phyloP scores from a whole-genome alignment of 1,140 invertebrate genomes.

The Drosophila busckii region DNA sequence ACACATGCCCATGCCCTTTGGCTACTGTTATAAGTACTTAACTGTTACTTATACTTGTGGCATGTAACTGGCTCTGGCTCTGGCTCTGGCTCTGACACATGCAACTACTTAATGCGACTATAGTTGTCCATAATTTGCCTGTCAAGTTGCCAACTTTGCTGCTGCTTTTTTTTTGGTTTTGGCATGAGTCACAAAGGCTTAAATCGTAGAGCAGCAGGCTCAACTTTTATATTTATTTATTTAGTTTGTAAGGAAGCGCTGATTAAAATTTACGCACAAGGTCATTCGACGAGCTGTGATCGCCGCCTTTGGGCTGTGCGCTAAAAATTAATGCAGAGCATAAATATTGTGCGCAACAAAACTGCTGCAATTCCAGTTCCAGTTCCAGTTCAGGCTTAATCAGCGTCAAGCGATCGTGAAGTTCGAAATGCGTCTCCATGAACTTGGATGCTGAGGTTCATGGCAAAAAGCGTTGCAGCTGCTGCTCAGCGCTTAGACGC shows the following conservation, averaged over 20 bases:
- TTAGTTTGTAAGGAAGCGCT: constrained; percentile 42
- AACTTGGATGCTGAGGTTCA: constrained; percentile 30
- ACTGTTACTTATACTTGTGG: background rate
- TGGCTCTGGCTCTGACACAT: too few species aligned
- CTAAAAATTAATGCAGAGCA: constrained; percentile 68
- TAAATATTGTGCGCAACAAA: constrained; percentile 60
- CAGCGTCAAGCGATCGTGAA: constrained; percentile 12
- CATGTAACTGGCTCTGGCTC: background rate
- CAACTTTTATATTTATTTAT: constrained; percentile 8
- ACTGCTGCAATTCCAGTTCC: constrained; percentile 3
- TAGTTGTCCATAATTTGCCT: constrained; percentile 34
- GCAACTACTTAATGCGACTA: constrained; percentile 22
- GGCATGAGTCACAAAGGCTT: constrained; percentile 4
- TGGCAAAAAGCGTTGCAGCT: constrained; percentile 45
- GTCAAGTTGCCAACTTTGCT: too few species aligned
- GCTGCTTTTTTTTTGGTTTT: too few species aligned
- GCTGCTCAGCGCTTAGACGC: constrained; percentile 43
- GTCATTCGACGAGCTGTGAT: constrained; percentile 41
- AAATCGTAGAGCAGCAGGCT: background rate
- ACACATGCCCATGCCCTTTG: constrained; percentile 26
- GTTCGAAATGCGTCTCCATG: constrained; percentile 14
- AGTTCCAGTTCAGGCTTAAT: constrained; percentile 29
- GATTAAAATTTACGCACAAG: constrained; percentile 72
- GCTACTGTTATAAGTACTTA: constrained; percentile 22
- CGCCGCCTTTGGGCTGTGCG: constrained; percentile 25